These are phyloP conservation scores for Nephila pilipes DNA, from an alignment of 1,140 invertebrate genomes.

Conservation along the genomic window DNA sequence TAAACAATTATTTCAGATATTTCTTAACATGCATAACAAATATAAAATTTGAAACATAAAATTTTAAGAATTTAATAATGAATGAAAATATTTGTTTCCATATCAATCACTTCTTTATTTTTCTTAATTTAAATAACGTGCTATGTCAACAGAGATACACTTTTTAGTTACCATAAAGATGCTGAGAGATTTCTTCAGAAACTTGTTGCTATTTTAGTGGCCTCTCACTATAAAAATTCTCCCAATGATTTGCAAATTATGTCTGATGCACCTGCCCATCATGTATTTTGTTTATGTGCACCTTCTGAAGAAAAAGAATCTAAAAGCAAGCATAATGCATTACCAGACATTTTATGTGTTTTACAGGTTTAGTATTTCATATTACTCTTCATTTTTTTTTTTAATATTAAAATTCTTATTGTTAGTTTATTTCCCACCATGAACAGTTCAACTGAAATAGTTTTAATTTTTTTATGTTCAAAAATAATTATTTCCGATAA, in stretches of 20 bases:
- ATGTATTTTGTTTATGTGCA: constrained; percentile 96
- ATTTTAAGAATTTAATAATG: too few species aligned
- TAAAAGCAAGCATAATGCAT: constrained; percentile 85
- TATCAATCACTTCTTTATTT: neutral
- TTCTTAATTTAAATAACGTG: constrained; percentile 78
- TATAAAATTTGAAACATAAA: too few species aligned
- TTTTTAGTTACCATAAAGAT: constrained; percentile 98
- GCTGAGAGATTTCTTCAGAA: constrained; percentile 97
- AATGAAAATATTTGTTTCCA: too few species aligned
- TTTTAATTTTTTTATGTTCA: too few species aligned
- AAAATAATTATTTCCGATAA: too few species aligned
- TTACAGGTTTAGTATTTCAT: constrained; percentile 86
- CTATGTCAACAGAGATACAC: constrained; percentile 90
- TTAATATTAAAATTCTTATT: neutral
- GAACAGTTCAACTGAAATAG: too few species aligned
- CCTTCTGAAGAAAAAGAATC: constrained; percentile 86
- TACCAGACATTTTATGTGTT: constrained; percentile 96
- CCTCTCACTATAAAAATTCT: constrained; percentile 99
- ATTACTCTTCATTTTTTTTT: neutral
- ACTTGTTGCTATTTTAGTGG: constrained; percentile 95
- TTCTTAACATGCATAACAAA: too few species aligned
- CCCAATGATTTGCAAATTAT: constrained; percentile 99
- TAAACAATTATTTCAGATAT: too few species aligned
- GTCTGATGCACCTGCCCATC: constrained; percentile 98
- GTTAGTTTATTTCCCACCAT: too few species aligned